phyloP scores from a whole-genome alignment of 1,140 invertebrate species.

The Latrodectus geometricus region DNA sequence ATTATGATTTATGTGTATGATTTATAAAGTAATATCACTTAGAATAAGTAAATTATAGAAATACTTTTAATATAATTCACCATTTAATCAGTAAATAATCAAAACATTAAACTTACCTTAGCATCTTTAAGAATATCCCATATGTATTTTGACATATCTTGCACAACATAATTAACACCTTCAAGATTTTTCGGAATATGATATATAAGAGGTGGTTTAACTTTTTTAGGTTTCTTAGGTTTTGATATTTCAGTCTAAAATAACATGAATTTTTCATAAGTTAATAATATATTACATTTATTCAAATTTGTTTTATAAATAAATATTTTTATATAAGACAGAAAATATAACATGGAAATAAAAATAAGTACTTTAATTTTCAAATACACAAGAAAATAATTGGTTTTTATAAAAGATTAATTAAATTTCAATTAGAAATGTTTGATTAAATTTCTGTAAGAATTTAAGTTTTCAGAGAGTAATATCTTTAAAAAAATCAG shows the following conservation, averaged over 20 bases:
- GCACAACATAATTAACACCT: neutral
- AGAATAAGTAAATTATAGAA: no score
- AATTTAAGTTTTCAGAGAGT: no score
- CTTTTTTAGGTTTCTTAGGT: constrained; percentile 13
- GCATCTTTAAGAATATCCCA: neutral
- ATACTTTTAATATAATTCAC: no score
- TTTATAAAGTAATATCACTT: no score
- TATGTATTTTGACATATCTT: neutral
- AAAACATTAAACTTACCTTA: constrained; percentile 12
- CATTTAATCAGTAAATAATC: no score
- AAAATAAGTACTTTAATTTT: no score
- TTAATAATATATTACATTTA: neutral
- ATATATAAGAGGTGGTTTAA: constrained; percentile 13
- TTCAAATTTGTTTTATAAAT: neutral
- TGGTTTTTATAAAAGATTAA: no score
- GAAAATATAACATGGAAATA: neutral
- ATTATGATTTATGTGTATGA: no score
- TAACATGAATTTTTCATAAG: neutral
- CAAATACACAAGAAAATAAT: no score
- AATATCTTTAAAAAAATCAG: no score
- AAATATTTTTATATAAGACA: neutral
- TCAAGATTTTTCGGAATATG: neutral
- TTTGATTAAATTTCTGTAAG: no score
- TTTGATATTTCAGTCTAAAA: constrained; percentile 21
- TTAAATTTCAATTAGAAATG: no score